Conservation (phyloP, 2,113 vertebrate genomes). For the Acanthochromis polyacanthus region DNA sequence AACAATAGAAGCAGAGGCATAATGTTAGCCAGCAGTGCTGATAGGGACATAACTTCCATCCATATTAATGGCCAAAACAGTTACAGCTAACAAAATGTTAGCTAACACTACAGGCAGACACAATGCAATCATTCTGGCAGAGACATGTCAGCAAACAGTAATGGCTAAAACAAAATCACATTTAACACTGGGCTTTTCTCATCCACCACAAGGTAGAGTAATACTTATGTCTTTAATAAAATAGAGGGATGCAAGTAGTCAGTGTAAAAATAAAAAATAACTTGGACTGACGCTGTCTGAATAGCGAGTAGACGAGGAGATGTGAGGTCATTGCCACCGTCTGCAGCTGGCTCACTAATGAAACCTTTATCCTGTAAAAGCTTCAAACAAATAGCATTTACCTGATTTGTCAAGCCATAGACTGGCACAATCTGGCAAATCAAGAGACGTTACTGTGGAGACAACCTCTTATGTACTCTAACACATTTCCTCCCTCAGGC, state of each 20-base stretch:
- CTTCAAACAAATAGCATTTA: constrained; percentile 41
- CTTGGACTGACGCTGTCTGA: not conserved
- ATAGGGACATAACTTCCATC: no score
- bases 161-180: no score
- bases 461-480: constrained; percentile 49
- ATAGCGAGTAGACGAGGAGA: not conserved
- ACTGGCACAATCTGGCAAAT: constrained; percentile 37
- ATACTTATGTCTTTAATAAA: not conserved
- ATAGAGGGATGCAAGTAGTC: not conserved
- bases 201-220: no score
- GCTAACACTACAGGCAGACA: no score
- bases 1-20: not conserved
- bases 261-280: not conserved
- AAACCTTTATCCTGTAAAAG: constrained; percentile 33
- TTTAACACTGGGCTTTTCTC: no score
- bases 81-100: no score
- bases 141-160: no score
- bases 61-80: no score
- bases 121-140: no score
- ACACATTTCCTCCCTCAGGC: constrained; percentile 34
- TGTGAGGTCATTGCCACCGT: constrained; percentile 1
- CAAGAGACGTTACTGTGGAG: constrained; percentile 41
- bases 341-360: constrained; percentile 20
- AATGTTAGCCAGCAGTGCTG: not conserved
- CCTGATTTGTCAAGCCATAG: constrained; percentile 41